Percentiles rank a stretch among this genome's conserved stretches.
Conservation (phyloP, 2,113 vertebrate genomes). For the Illadopsis cleaveri region DNA sequence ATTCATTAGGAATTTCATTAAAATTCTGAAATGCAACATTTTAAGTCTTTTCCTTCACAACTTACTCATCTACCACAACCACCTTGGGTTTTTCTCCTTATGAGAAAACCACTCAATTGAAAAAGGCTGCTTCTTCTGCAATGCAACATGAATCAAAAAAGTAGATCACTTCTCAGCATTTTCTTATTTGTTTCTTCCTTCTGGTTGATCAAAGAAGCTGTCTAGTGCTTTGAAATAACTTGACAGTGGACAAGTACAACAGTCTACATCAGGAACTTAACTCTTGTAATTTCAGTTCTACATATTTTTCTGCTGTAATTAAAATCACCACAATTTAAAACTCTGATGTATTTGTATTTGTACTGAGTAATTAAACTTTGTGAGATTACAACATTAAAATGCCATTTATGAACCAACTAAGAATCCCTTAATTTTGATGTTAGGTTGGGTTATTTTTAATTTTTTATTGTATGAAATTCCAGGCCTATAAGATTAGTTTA, state of each 20-base stretch:
- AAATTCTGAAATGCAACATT: not conserved
- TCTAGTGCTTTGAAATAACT: not conserved
- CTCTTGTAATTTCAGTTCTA: not conserved
- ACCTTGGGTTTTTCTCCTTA: not conserved
- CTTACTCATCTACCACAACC: not conserved
- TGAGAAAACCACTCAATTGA: not conserved
- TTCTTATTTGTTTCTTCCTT: not conserved
- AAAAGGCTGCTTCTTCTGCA: not conserved
- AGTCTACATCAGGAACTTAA: not conserved
- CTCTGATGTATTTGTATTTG: not conserved
- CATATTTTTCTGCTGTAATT: not conserved
- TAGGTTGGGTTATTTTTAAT: not conserved
- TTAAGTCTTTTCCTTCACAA: not conserved
- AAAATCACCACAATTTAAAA: not conserved
- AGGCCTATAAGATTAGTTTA: not conserved
- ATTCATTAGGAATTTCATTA: not conserved
- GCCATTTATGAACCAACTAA: not conserved
- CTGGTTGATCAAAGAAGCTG: not conserved
- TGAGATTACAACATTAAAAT: not conserved
- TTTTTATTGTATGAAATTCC: not conserved
- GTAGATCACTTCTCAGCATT: not conserved
- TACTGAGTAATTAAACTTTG: not conserved
- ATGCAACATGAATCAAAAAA: not conserved
- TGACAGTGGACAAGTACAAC: not conserved
- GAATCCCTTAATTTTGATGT: not conserved